Conservation (phyloP, 92 coral and sea anemone species). For the Parazoanthus darwini region DNA sequence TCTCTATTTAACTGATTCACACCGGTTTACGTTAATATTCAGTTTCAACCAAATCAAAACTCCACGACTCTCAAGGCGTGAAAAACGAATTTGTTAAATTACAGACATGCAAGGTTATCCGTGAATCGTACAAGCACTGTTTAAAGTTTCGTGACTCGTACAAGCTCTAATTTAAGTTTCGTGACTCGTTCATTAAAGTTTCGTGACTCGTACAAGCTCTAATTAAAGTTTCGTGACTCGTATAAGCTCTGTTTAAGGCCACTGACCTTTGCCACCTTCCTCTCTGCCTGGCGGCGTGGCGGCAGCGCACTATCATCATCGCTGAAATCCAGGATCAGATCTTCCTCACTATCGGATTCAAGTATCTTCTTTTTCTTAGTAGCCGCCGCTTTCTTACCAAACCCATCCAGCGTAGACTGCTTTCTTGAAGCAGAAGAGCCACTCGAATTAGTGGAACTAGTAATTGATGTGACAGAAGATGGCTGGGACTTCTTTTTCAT, state of each 20-base stretch:
- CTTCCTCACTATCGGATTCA: background rate
- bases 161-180: background rate
- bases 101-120: background rate
- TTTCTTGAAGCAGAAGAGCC: background rate
- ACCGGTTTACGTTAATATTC: too few species aligned
- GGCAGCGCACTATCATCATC: conserved; percentile 31
- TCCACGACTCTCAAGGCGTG: too few species aligned
- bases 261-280: conserved; percentile 21
- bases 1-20: too few species aligned
- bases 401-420: conserved; percentile 11
- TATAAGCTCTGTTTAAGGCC: background rate
- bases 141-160: background rate
- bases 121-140: background rate
- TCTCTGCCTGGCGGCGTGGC: background rate
- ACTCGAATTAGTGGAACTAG: conserved; percentile 16
- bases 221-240: too few species aligned
- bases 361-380: background rate
- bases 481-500: conserved; percentile 33
- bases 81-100: too few species aligned
- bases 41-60: too few species aligned
- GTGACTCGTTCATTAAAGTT: too few species aligned
- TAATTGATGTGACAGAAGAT: background rate
- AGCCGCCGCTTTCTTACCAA: background rate
- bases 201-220: background rate
- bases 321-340: conserved; percentile 22